Evolutionary conservation across 2,888 invertebrate species (phyloP).

Genomic region (Seira sanloemensis): DNA sequence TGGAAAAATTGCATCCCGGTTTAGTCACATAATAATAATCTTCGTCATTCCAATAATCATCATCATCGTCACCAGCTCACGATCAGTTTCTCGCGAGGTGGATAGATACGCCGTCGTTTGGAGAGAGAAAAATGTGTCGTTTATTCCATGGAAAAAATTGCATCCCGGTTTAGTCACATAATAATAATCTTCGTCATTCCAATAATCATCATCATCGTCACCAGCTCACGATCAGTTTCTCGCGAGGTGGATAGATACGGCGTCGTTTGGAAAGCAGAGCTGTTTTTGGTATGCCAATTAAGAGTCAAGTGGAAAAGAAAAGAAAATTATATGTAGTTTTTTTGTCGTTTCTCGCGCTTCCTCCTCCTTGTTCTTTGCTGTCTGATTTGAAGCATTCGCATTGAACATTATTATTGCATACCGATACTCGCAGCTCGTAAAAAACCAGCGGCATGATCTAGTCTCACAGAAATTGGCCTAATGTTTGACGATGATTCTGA

Average conservation of each 20-base stretch:
- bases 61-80: slow-evolving; percentile 2
- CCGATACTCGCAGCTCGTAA: neutral
- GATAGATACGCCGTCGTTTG: neutral
- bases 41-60: slow-evolving; percentile 44
- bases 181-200: slow-evolving; percentile 45
- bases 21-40: slow-evolving; percentile 49
- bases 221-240: neutral
- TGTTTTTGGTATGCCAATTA: slow-evolving; percentile 74
- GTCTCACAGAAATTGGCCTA: neutral
- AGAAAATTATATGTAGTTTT: slow-evolving; percentile 19
- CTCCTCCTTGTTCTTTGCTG: neutral
- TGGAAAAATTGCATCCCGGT: slow-evolving; percentile 11
- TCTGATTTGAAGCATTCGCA: neutral
- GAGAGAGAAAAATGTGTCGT: neutral
- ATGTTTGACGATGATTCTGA: too few species aligned
- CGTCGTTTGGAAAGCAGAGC: slow-evolving; percentile 62
- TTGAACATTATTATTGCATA: slow-evolving; percentile 1
- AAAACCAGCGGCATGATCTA: neutral
- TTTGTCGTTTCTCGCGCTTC: neutral
- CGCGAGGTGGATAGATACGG: slow-evolving; percentile 16
- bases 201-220: slow-evolving; percentile 40
- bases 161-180: slow-evolving; percentile 31
- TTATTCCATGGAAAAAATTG: slow-evolving; percentile 19
- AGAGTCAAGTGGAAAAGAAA: slow-evolving; percentile 72
- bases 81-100: neutral